A percentile compares a stretch with the other conserved stretches of the same genome.
Conservation (phyloP, 2,797 vertebrate genomes). For the Benthosema pterotum region DNA sequence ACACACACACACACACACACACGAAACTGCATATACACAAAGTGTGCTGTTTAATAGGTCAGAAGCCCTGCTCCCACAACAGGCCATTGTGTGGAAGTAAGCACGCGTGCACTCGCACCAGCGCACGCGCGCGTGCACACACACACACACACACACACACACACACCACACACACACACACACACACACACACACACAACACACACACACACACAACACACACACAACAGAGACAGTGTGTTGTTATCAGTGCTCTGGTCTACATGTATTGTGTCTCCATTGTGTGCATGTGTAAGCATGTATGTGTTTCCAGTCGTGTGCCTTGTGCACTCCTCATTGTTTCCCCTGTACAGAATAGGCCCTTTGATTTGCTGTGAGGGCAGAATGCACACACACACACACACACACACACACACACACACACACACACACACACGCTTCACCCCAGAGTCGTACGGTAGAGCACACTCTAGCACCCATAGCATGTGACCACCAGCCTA, state of each 20-base stretch:
- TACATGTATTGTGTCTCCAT: slow-evolving; percentile 51
- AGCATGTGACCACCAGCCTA: slow-evolving; percentile 58
- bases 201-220: not conserved
- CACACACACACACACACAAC: too few species aligned
- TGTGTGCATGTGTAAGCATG: slow-evolving; percentile 55
- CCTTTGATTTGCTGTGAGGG: slow-evolving; percentile 62
- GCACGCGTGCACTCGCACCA: too few species aligned
- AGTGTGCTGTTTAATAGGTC: slow-evolving; percentile 46
- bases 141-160: too few species aligned
- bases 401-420: not conserved
- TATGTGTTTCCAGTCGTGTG: slow-evolving; percentile 55
- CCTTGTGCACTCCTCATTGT: slow-evolving; percentile 68
- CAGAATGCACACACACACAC: slow-evolving; percentile 35
- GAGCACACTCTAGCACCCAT: slow-evolving; percentile 52
- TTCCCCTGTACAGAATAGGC: slow-evolving; percentile 60
- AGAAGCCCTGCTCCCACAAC: slow-evolving; percentile 47
- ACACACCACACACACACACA: too few species aligned
- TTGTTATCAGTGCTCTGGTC: slow-evolving; percentile 23
- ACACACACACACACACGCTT: slow-evolving; percentile 12
- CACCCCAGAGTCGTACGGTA: slow-evolving; percentile 42
- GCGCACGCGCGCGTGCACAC: not conserved
- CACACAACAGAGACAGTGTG: slow-evolving; percentile 51
- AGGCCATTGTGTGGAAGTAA: slow-evolving; percentile 49
- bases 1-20: not conserved
- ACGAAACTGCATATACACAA: not conserved